Conservation (phyloP, 2,113 vertebrate genomes). For the Triplophysa siluroides region DNA sequence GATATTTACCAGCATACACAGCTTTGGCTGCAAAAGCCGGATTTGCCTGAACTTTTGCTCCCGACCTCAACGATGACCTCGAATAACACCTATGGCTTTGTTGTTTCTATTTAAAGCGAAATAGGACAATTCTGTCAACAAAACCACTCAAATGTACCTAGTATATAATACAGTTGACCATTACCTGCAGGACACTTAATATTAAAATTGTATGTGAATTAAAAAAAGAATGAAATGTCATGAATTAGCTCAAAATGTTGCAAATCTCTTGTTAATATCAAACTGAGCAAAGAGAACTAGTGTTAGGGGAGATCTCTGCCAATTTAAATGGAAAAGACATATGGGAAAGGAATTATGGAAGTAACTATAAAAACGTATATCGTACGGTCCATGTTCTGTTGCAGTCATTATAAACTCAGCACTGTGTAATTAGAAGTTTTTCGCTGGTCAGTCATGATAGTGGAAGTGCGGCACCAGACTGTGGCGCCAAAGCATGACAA, state of each 20-base stretch:
- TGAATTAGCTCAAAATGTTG: conserved; percentile 25
- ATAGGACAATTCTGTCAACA: not conserved
- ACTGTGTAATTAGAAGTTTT: conserved; percentile 56
- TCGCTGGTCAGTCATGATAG: conserved; percentile 25
- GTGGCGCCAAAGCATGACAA: conserved; percentile 69
- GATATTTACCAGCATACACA: conserved; percentile 28
- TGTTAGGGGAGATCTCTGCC: conserved; percentile 44
- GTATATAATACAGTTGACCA: not conserved
- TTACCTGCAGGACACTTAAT: too few relatives aligned
- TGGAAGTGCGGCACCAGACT: conserved; percentile 61
- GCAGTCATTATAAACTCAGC: conserved; percentile 45
- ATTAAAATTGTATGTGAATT: too few relatives aligned
- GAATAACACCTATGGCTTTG: conserved; percentile 14
- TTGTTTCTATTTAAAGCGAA: conserved; percentile 5
- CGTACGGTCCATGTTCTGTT: conserved; percentile 57
- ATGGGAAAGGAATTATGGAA: conserved; percentile 67
- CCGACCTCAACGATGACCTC: conserved; percentile 39
- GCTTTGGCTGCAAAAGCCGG: not conserved
- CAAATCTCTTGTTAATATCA: conserved; percentile 6
- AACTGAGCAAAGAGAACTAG: conserved; percentile 46
- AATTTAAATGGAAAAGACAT: conserved; percentile 59
- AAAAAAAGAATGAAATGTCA: too few relatives aligned
- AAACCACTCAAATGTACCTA: not conserved
- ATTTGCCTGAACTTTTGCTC: conserved; percentile 53
- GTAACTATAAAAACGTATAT: conserved; percentile 14